A percentile compares a stretch with the other conserved stretches of the same genome.
These are phyloP conservation scores for Amphiduros pacificus DNA, from an alignment of 2,888 invertebrate genomes.

Conservation along the genomic window DNA sequence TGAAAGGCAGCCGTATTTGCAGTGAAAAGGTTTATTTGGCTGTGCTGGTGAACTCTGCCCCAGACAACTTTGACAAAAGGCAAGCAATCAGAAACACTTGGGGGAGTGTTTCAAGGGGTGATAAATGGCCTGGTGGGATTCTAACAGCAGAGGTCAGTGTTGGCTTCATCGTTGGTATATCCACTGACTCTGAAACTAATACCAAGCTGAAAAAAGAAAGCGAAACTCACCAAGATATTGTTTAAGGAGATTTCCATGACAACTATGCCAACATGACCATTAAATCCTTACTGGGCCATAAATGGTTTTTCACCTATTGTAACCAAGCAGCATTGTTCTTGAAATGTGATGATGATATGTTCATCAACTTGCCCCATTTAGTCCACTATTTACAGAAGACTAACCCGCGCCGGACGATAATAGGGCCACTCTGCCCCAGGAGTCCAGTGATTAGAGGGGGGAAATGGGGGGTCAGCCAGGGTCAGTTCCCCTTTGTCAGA, in stretches of 20 bases:
- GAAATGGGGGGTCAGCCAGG: slow-evolving; percentile 9
- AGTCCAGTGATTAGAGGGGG: slow-evolving; percentile 4
- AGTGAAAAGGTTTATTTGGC: too few species aligned
- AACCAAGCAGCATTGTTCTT: slow-evolving; percentile 49
- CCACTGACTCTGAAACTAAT: slow-evolving; percentile 4
- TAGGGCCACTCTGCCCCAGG: slow-evolving; percentile 4
- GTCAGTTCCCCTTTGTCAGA: slow-evolving; percentile 7
- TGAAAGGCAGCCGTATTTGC: too few species aligned
- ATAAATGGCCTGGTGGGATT: slow-evolving; percentile 6
- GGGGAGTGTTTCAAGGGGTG: slow-evolving; percentile 26
- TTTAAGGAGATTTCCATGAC: slow-evolving; percentile 57
- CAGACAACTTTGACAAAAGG: slow-evolving; percentile 64
- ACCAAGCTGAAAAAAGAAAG: slow-evolving; percentile 33
- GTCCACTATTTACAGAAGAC: neutral
- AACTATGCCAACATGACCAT: slow-evolving; percentile 60
- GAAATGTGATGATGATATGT: slow-evolving; percentile 61
- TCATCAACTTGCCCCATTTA: slow-evolving; percentile 61
- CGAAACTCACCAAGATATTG: slow-evolving; percentile 46
- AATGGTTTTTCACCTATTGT: slow-evolving; percentile 58
- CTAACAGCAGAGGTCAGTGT: slow-evolving; percentile 17
- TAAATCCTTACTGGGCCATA: slow-evolving; percentile 58
- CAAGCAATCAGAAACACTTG: slow-evolving; percentile 40
- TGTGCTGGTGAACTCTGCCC: too few species aligned
- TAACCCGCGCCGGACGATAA: neutral
- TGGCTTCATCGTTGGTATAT: slow-evolving; percentile 27